A percentile compares a stretch with the other conserved stretches of the same genome.
phyloP scores from a whole-genome alignment of 2,888 invertebrate genomes.

The Clitarchus hookeri region DNA sequence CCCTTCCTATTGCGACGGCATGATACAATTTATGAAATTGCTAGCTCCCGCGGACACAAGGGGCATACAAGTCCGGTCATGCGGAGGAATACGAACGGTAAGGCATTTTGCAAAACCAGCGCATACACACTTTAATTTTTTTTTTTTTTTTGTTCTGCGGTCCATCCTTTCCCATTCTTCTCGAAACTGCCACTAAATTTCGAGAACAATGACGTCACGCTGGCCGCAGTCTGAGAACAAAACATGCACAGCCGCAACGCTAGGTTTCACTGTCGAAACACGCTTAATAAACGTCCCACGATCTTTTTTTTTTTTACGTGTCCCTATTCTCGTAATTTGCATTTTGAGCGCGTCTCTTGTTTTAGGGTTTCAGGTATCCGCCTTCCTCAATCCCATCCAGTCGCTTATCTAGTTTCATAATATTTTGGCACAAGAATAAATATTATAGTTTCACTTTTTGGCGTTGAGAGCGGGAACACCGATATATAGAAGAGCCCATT shows the following conservation, averaged over 20 bases:
- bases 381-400: no score
- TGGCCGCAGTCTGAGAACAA: background rate
- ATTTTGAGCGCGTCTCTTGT: background rate
- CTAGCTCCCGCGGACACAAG: background rate
- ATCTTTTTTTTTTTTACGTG: background rate
- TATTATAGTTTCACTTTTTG: no score
- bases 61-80: background rate
- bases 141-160: background rate
- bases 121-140: background rate
- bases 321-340: no score
- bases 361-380: background rate
- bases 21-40: background rate
- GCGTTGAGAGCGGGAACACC: no score
- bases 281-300: background rate
- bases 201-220: background rate
- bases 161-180: background rate
- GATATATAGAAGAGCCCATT: no score
- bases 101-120: background rate
- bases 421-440: no score
- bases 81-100: background rate
- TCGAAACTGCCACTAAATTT: constrained; percentile 6
- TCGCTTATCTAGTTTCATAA: no score
- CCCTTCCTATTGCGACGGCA: background rate
- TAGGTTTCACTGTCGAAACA: background rate
- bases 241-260: background rate